Percentiles rank a stretch among this genome's conserved stretches.
phyloP scores from a whole-genome alignment of 2,113 vertebrate genomes.

The Orycteropus afer region DNA sequence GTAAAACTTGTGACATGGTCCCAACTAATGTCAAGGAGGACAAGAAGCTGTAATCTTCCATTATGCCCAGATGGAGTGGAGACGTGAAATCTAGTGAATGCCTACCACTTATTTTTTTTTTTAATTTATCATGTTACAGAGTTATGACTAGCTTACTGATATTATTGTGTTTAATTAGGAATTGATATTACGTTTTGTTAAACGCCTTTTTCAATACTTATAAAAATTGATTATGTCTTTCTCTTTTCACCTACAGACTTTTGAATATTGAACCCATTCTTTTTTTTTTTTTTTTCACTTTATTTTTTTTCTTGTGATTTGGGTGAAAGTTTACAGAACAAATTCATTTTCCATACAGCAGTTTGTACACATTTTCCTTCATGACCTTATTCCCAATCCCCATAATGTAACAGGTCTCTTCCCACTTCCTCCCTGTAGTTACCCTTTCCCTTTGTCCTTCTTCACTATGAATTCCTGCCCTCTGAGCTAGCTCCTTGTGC shows the following conservation, averaged over 20 bases:
- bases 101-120: background rate
- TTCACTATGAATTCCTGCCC: no score
- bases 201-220: slow-evolving; percentile 32
- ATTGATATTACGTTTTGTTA: slow-evolving; percentile 30
- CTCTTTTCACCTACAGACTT: background rate
- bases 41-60: background rate
- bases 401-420: no score
- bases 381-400: no score
- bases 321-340: no score
- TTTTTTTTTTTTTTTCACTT: no score
- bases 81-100: background rate
- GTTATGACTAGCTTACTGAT: background rate
- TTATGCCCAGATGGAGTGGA: background rate
- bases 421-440: no score
- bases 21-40: background rate
- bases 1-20: background rate
- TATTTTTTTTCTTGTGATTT: no score
- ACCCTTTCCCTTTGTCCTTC: no score
- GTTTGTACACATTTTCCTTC: no score
- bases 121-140: background rate
- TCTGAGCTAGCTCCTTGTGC: no score
- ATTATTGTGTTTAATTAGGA: slow-evolving; percentile 40
- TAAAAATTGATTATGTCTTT: background rate
- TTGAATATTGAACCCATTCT: slow-evolving; percentile 13
- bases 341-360: no score